Evolutionary conservation across 2,888 invertebrate species (phyloP).

Genomic region (Elgonia sp.): DNA sequence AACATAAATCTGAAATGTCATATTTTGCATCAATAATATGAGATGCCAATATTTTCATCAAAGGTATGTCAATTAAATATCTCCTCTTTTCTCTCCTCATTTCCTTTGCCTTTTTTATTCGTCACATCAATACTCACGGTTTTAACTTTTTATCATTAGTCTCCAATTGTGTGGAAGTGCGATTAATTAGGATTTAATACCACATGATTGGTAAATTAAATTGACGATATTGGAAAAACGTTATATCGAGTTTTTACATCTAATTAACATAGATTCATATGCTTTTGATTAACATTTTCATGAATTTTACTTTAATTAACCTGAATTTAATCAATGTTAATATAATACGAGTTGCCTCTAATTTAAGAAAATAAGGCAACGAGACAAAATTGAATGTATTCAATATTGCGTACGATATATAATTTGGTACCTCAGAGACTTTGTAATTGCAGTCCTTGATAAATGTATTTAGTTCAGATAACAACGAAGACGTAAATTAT

Average conservation of each 20-base stretch:
- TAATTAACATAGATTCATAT: too few relatives aligned
- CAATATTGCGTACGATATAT: conserved; percentile 53
- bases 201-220: conserved; percentile 21
- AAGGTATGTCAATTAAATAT: background rate
- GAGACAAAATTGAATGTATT: conserved; percentile 59
- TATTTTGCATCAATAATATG: too few relatives aligned
- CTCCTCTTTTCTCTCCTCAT: background rate
- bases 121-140: background rate
- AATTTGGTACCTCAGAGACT: conserved; percentile 44
- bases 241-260: too few relatives aligned
- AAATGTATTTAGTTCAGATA: conserved; percentile 59
- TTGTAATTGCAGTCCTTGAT: conserved; percentile 53
- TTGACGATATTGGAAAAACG: conserved; percentile 5
- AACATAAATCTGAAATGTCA: too few relatives aligned
- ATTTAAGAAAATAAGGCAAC: background rate
- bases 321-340: background rate
- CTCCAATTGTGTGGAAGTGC: conserved; percentile 26
- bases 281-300: background rate
- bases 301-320: background rate
- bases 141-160: conserved; percentile 26
- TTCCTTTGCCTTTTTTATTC: background rate
- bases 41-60: too few relatives aligned
- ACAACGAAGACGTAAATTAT: conserved; percentile 55
- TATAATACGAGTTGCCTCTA: background rate
- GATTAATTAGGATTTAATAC: conserved; percentile 33